A percentile compares a stretch with the other conserved stretches of the same genome.
Evolutionary conservation across 2,113 vertebrate species (phyloP).

Genomic region (Epinephelus moara): DNA sequence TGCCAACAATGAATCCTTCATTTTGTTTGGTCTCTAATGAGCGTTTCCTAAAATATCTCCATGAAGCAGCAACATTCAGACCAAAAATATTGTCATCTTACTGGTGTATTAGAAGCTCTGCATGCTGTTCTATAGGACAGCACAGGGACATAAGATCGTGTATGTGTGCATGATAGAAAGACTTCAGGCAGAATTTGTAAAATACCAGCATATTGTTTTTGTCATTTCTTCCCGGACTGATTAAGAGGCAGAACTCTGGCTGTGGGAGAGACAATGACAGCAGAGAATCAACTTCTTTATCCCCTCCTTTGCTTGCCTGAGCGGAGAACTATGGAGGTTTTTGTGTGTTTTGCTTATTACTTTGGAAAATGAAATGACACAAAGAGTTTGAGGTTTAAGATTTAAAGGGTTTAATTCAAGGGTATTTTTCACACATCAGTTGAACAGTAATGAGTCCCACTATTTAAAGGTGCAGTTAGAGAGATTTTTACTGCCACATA

Average conservation of each 20-base stretch:
- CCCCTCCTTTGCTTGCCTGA: slow-evolving; percentile 32
- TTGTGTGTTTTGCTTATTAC: slow-evolving; percentile 49
- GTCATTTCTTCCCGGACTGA: slow-evolving; percentile 22
- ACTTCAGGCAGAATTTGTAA: background rate
- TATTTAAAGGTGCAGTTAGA: slow-evolving; percentile 48
- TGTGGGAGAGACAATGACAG: slow-evolving; percentile 36
- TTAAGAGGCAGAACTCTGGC: slow-evolving; percentile 34
- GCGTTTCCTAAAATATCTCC: background rate
- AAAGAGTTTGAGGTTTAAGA: slow-evolving; percentile 39
- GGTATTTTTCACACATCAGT: slow-evolving; percentile 49
- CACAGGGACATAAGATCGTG: background rate
- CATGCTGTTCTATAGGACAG: background rate
- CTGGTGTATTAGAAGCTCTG: background rate
- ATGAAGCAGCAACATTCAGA: background rate
- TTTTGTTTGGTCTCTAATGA: background rate
- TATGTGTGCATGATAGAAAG: background rate
- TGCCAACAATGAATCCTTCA: background rate
- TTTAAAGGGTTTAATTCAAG: slow-evolving; percentile 52
- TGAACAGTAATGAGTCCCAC: slow-evolving; percentile 50
- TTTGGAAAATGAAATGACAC: slow-evolving; percentile 34
- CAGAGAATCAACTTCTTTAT: slow-evolving; percentile 32
- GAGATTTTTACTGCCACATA: slow-evolving; percentile 53
- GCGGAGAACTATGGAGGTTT: slow-evolving; percentile 22
- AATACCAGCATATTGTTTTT: slow-evolving; percentile 6
- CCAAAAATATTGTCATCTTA: background rate